These are phyloP conservation scores for Hemithea aestivaria DNA, from an alignment of 2,888 invertebrate species.

Conservation along the genomic window DNA sequence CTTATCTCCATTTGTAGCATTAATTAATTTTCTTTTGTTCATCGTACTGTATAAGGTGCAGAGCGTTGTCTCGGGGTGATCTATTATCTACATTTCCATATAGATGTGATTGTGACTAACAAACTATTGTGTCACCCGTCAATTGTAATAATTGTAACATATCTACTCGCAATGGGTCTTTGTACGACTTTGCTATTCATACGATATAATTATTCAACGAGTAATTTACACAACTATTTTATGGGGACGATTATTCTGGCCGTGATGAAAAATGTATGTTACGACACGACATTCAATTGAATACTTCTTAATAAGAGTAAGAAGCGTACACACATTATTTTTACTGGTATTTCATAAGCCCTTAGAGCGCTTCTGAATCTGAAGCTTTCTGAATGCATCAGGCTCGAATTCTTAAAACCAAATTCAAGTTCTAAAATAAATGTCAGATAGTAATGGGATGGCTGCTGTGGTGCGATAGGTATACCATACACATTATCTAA, in stretches of 20 bases:
- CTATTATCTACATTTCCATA: slow-evolving; percentile 18
- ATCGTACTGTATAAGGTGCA: slow-evolving; percentile 11
- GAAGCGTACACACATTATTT: no score
- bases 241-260: slow-evolving; percentile 3
- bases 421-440: neutral
- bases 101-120: slow-evolving; percentile 33
- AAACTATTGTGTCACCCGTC: slow-evolving; percentile 39
- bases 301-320: no score
- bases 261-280: neutral
- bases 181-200: slow-evolving; percentile 39
- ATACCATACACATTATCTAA: no score
- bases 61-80: slow-evolving; percentile 11
- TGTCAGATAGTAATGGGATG: neutral
- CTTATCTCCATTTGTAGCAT: slow-evolving; percentile 20
- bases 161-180: slow-evolving; percentile 27
- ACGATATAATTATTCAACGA: slow-evolving; percentile 15
- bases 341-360: no score
- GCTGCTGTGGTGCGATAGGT: no score
- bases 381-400: no score
- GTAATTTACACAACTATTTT: slow-evolving; percentile 16
- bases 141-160: slow-evolving; percentile 45
- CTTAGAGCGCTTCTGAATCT: no score
- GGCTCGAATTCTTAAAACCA: neutral
- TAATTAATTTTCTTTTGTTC: slow-evolving; percentile 24
- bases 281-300: no score